These are phyloP conservation scores for Drosophila murphyi DNA, from an alignment of 1,140 invertebrate genomes.

Conservation along the genomic window DNA sequence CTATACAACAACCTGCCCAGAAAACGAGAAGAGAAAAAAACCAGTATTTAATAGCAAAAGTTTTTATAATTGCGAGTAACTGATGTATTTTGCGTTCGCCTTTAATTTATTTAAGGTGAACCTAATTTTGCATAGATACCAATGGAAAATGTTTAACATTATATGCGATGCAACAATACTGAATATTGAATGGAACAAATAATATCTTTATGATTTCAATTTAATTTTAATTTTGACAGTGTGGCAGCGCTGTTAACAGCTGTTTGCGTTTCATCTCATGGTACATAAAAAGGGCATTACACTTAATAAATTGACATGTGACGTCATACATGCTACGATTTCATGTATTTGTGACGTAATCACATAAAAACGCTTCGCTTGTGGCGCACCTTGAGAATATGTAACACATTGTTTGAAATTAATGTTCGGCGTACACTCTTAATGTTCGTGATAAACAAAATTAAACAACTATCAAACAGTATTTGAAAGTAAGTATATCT, in stretches of 20 bases:
- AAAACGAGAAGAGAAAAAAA: neutral
- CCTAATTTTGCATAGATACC: neutral
- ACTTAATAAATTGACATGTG: neutral
- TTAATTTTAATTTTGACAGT: neutral
- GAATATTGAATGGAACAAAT: constrained; percentile 1
- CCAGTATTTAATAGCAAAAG: too few species aligned
- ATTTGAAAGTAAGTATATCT: constrained; percentile 1
- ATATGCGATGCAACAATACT: constrained; percentile 9
- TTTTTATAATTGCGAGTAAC: too few species aligned
- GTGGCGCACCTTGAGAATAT: neutral
- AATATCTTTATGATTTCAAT: neutral
- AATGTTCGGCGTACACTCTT: neutral
- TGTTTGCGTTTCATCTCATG: neutral
- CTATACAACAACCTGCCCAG: neutral
- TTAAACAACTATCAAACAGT: neutral
- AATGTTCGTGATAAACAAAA: neutral
- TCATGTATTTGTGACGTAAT: neutral
- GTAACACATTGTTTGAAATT: constrained; percentile 1
- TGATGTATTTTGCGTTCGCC: too few species aligned
- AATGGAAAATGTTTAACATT: constrained; percentile 3
- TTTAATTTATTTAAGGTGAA: too few species aligned
- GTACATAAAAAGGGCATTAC: neutral
- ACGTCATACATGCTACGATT: neutral
- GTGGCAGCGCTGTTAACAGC: constrained; percentile 8
- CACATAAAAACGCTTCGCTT: neutral